Base-by-base conservation (phyloP, 2,888 invertebrate genomes). In the Idaea straminata region DNA sequence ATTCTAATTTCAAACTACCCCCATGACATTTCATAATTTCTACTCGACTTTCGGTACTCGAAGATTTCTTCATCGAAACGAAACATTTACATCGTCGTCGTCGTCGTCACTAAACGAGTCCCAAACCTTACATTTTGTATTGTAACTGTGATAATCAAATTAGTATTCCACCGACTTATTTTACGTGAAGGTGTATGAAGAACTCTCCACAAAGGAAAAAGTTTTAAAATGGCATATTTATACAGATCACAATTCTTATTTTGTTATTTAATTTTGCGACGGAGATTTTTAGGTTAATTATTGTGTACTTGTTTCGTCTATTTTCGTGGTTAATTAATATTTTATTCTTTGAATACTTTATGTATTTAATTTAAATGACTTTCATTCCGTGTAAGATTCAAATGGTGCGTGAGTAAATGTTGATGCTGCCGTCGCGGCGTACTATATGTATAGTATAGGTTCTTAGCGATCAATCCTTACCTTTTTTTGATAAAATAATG, bases 81-180 rank as follows among this genome's bases (percentile, higher is more conserved):
- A 86, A 84, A 81, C 82, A 80, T 82, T 72, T 74, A 67, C 71
- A 69, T 66, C 72, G 74, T 67, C 76, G 77, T 82, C 71, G 72
- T 66, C 71, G 69, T 66, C 72, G 74, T 67, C 76, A 77, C 77
- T 82, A 83, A 80, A 80, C 82, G 82, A 83, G 84, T 84, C 86
- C 87, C 87, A 85, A 87, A 89, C 87, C 88, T 79, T 85, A 85
- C 83, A 72, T 85, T 85, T 86, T 89, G 88, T 91, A 91, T 90
- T 91, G 87, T 88, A 91, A 91, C 92, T 91, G 91, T 91, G 91
- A 91, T 91, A 91, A 85, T 91, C 89, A 89, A 87, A 87, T 89
- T 89, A 91, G 86, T 85, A 89, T 85, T 89, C 91, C 91, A 91
- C 90, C 90, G 90, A 91, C 83, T 88, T 87, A 85, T 88, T 85